Percentiles rank a stretch among this genome's conserved stretches.
These are phyloP conservation scores for Noctua janthina DNA, from an alignment of 2,888 invertebrate genomes.

Conservation along the genomic window DNA sequence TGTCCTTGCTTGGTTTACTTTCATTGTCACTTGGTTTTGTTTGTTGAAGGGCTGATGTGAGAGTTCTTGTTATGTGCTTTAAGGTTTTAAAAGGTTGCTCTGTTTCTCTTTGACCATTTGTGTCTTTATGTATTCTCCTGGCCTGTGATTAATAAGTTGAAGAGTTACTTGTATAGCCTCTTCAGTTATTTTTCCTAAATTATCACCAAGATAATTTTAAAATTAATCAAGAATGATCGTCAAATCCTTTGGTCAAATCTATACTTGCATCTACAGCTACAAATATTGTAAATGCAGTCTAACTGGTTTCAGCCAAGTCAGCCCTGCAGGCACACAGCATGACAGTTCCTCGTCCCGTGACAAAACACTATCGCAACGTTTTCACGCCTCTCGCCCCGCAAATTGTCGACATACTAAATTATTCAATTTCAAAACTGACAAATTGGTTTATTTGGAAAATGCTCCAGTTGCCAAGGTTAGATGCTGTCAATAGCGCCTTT, in stretches of 20 bases:
- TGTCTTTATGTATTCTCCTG: not conserved
- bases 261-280: not conserved
- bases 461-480: conserved; percentile 58
- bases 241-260: not conserved
- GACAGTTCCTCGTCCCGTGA: conserved; percentile 55
- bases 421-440: conserved; percentile 65
- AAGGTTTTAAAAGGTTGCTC: no score
- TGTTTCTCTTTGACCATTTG: not conserved
- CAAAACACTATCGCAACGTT: conserved; percentile 63
- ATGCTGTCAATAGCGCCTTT: conserved; percentile 41
- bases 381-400: conserved; percentile 62
- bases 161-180: not conserved
- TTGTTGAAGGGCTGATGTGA: conserved; percentile 23
- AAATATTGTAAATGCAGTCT: not conserved
- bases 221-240: not conserved
- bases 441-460: conserved; percentile 67
- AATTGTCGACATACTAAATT: conserved; percentile 64
- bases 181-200: not conserved
- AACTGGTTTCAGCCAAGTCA: conserved; percentile 28
- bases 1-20: conserved; percentile 66
- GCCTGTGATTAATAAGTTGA: not conserved
- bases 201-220: not conserved
- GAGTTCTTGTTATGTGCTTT: not conserved
- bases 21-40: conserved; percentile 38
- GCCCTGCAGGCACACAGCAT: conserved; percentile 41